A percentile compares a stretch with the other conserved stretches of the same genome.
These are phyloP conservation scores for Meda fulgida DNA, from an alignment of 2,797 vertebrate species.

Conservation along the genomic window DNA sequence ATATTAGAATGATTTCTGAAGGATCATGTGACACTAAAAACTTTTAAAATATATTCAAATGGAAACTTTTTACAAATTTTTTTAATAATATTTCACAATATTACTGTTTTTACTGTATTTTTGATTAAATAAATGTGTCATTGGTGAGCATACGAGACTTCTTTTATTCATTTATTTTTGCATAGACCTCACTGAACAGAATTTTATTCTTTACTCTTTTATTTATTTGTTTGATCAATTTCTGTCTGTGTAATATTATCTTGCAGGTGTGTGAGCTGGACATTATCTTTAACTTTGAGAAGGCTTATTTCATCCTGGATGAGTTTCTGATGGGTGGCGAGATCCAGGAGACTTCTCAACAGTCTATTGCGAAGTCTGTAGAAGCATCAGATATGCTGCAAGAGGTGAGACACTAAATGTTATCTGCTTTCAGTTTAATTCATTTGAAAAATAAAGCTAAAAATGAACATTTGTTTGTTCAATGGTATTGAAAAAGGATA, in stretches of 20 bases:
- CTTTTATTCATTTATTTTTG: not conserved
- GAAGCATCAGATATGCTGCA: conserved; percentile 97
- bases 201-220: not conserved
- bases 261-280: conserved; percentile 95
- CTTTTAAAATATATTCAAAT: not conserved
- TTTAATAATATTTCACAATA: not conserved
- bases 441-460: not conserved
- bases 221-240: not conserved
- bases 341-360: conserved; percentile 97
- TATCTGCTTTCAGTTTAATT: not conserved
- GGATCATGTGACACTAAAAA: not conserved
- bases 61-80: not conserved
- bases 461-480: not conserved
- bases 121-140: not conserved
- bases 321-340: conserved; percentile 97
- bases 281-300: conserved; percentile 99
- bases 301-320: conserved; percentile 98
- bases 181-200: not conserved
- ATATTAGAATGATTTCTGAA: not conserved
- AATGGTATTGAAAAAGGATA: not conserved
- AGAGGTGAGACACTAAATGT: conserved; percentile 80
- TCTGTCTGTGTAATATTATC: not conserved
- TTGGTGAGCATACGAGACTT: not conserved
- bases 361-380: conserved; percentile 85
- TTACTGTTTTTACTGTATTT: not conserved